Evolutionary conservation across 64 coral and sea anemone genomes (phyloP).

Genomic region (Stichodactyla helianthus): DNA sequence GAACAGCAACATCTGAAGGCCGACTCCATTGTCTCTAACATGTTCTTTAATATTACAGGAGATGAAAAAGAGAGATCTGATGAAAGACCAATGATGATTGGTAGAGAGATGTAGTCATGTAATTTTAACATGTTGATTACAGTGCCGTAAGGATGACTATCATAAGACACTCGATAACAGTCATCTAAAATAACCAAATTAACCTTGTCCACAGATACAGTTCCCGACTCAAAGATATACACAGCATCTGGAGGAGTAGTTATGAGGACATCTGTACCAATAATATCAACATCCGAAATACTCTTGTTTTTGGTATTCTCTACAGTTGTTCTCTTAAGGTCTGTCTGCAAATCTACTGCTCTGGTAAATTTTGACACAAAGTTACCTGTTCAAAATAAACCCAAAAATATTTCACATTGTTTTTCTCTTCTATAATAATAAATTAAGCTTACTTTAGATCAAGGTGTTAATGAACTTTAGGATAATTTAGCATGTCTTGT

Average conservation of each 20-base stretch:
- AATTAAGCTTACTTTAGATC: no score
- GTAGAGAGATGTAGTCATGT: not conserved
- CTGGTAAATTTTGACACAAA: not conserved
- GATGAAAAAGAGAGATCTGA: not conserved
- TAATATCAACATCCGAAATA: not conserved
- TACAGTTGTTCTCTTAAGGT: not conserved
- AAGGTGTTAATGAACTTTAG: no score
- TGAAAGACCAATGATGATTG: constrained; percentile 35
- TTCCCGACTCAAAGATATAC: not conserved
- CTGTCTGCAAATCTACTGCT: constrained; percentile 30
- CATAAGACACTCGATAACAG: not conserved
- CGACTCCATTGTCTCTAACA: not conserved
- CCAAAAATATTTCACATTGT: not conserved
- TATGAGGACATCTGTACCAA: not conserved
- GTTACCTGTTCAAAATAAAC: not conserved
- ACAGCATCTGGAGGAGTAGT: not conserved
- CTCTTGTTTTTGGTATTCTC: not conserved
- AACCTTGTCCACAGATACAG: not conserved
- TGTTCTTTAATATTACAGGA: not conserved
- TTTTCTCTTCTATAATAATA: not conserved
- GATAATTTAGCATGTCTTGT: no score
- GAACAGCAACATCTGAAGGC: constrained; percentile 7
- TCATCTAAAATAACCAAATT: constrained; percentile 38
- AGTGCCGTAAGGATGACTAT: not conserved
- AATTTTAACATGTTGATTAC: not conserved